Evolutionary conservation across 1,140 invertebrate species (phyloP), one percentile per base, ranked within the genome.

Genomic region (Zophobas atratus): DNA sequence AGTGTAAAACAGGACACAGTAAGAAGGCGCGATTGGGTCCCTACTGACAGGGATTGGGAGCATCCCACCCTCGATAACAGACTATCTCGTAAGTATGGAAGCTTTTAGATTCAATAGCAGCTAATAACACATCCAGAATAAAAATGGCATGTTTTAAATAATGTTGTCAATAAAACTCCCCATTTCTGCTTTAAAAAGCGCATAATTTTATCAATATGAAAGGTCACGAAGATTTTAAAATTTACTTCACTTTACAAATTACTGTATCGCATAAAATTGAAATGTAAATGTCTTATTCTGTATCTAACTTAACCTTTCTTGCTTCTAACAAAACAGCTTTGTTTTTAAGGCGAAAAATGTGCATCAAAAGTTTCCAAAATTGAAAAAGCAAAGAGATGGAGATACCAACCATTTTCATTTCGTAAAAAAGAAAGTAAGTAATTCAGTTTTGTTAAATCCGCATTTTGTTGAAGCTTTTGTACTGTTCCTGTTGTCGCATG

Each of bases 11-110:
- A 82, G 70, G 83, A 83, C 51, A 75, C 63, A n/a, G 75, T 82
- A 2, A 81, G 80, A 60, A 77, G 80, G 41, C 76, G 80, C 48
- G 81, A 82, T 33, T 82, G 82, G 80, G 77, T 77, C 6, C 63
- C 81, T 67, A 67, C 79, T 53, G 83, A 83, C 4, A 81, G 83
- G 56, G 84, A 84, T 63, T 84, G 84, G 82, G 82, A 83, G 67
- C 80, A 82, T 76, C 80, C 82, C 5, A 81, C 81, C 6, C 72
- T 83, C 72, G 83, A 84, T 78, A 84, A 84, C 72, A 79, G 84
- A 81, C 70, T 84, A 53, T 84, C 84, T 35, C 78, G 84, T 84
- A 83, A 84, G 84, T 84, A 39, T 36, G n/a, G 6, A 36, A 51
- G 34, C 20, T 53, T 46, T 70, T 20, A n/a, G 1, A 48, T 20